These are phyloP conservation scores for Peromyscus maniculatus DNA, from an alignment of 2,113 vertebrate species.

Conservation along the genomic window DNA sequence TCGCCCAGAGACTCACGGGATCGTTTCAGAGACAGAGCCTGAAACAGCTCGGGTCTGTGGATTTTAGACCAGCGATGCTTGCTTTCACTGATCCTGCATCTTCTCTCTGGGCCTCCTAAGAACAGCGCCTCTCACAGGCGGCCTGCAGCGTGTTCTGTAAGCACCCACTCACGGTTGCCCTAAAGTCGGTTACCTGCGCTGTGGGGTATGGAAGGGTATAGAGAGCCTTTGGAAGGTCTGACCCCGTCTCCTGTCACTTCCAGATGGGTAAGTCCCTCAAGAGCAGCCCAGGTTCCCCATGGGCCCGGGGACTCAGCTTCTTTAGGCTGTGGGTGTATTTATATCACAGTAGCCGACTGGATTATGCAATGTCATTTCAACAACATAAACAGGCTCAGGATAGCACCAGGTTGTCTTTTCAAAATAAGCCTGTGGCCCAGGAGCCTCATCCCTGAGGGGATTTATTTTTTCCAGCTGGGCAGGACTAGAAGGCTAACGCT, in stretches of 20 bases:
- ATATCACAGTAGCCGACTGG: slow-evolving; percentile 19
- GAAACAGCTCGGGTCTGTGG: accelerated
- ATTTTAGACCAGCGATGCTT: accelerated
- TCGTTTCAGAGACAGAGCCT: not conserved
- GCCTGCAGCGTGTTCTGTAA: not conserved
- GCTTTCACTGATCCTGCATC: not conserved
- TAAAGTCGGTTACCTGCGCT: not conserved
- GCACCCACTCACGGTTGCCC: not conserved
- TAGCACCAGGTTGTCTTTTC: not conserved
- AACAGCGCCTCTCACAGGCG: accelerated
- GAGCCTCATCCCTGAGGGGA: not conserved
- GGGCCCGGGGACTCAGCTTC: not conserved
- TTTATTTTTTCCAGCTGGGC: not conserved
- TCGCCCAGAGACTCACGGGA: not conserved
- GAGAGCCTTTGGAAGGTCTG: not conserved
- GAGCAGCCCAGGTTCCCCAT: not conserved
- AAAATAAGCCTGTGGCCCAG: not conserved
- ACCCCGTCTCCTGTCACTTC: not conserved
- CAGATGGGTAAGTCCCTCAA: not conserved
- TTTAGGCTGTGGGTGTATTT: slow-evolving; percentile 62
- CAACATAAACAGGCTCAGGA: not conserved
- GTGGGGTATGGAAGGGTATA: not conserved
- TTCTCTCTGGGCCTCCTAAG: not conserved
- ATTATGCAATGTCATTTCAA: slow-evolving; percentile 16
- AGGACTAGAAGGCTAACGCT: not conserved